These are phyloP conservation scores for Chrysolina haemoptera DNA, from an alignment of 2,888 invertebrate species.

Conservation along the genomic window DNA sequence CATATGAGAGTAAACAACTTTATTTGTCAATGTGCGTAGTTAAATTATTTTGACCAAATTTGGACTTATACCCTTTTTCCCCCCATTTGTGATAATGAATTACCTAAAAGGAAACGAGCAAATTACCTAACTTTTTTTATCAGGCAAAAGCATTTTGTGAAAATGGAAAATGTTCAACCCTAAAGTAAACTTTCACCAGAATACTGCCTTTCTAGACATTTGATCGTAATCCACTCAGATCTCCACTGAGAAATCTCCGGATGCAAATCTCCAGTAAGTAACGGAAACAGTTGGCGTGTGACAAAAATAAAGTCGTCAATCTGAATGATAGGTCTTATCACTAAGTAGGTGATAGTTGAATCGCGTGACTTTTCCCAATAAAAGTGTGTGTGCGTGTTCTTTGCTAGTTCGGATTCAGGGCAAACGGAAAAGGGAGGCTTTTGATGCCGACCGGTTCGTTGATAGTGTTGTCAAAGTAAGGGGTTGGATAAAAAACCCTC, in stretches of 20 bases:
- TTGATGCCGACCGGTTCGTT: neutral
- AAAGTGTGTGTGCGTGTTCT: neutral
- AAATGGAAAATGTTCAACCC: neutral
- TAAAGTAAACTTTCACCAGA: too few relatives aligned
- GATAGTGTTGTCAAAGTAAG: neutral
- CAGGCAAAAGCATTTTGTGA: neutral
- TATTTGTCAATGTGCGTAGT: too few relatives aligned
- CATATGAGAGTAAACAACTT: too few relatives aligned
- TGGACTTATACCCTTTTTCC: too few relatives aligned
- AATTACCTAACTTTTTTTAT: too few relatives aligned
- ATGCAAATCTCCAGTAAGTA: slow-evolving; percentile 1
- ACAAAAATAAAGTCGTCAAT: slow-evolving; percentile 56
- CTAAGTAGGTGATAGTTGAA: slow-evolving; percentile 55
- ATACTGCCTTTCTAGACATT: neutral
- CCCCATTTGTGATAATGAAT: too few relatives aligned
- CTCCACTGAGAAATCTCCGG: neutral
- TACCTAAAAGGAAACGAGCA: too few relatives aligned
- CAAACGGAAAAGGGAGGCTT: slow-evolving; percentile 5
- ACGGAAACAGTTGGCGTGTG: slow-evolving; percentile 28
- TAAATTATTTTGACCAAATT: too few relatives aligned
- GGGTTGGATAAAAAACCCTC: neutral
- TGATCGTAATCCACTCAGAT: neutral
- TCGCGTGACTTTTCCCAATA: slow-evolving; percentile 47
- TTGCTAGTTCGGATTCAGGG: neutral
- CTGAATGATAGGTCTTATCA: slow-evolving; percentile 52